phyloP scores from a whole-genome alignment of 35 echinoderm and acorn worm species.

The Ptychodera flava region DNA sequence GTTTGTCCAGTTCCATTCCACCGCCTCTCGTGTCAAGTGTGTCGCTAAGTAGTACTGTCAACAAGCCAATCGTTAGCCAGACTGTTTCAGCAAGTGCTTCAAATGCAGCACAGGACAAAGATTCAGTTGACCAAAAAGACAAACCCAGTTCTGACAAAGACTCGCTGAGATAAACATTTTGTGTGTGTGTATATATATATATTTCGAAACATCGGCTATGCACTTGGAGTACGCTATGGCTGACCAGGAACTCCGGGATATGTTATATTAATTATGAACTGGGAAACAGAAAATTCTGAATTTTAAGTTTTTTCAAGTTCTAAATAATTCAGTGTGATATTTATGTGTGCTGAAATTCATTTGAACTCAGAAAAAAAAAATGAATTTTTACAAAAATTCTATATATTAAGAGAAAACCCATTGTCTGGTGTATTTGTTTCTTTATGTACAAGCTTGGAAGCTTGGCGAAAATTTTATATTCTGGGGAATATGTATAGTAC shows the following conservation, averaged over 20 bases:
- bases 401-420: background rate
- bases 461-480: background rate
- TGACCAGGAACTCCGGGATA: background rate
- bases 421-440: background rate
- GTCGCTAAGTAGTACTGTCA: background rate
- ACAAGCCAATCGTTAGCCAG: background rate
- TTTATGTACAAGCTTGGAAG: background rate
- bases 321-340: background rate
- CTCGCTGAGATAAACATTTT: background rate
- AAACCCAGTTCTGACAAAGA: background rate
- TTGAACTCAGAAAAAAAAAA: background rate
- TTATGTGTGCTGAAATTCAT: background rate
- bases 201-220: background rate
- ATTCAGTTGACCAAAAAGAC: background rate
- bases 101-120: background rate
- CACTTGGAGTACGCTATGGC: background rate
- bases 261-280: background rate
- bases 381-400: slow-evolving; percentile 2
- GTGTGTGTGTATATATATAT: background rate
- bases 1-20: background rate
- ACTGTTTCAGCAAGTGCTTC: background rate
- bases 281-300: background rate
- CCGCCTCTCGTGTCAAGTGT: background rate
- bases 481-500: background rate
- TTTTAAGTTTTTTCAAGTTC: background rate